Conservation (phyloP, 2,797 vertebrate species). For the Argentina silus region DNA sequence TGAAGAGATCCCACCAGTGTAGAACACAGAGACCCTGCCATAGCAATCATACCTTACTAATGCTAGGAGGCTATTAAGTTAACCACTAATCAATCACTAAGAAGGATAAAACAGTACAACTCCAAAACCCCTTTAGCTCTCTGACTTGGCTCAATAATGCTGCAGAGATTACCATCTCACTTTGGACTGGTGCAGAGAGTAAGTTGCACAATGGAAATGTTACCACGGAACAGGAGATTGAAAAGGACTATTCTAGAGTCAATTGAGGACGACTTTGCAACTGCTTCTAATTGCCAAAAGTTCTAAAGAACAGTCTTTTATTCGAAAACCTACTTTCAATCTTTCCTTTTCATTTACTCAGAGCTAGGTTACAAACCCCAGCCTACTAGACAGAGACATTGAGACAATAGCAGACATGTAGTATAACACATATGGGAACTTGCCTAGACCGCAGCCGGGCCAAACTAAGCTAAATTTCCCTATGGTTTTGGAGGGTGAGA, state of each 20-base stretch:
- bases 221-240: not conserved
- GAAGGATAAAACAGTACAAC: conserved; percentile 48
- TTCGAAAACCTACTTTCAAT: not conserved
- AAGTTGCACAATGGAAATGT: not conserved
- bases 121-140: conserved; percentile 47
- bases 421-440: not conserved
- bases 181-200: conserved; percentile 16
- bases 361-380: not conserved
- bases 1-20: conserved; percentile 53
- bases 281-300: not conserved
- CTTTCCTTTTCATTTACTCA: not conserved
- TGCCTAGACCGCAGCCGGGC: not conserved
- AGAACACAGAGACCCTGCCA: conserved; percentile 38
- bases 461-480: not conserved
- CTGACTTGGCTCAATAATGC: conserved; percentile 39
- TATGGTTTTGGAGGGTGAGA: not conserved
- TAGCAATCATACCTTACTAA: conserved; percentile 41
- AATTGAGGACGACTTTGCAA: not conserved
- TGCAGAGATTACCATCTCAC: conserved; percentile 51
- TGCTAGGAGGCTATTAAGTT: conserved; percentile 43
- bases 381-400: not conserved
- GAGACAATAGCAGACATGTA: not conserved
- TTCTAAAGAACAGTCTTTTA: not conserved
- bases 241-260: not conserved
- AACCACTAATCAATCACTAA: conserved; percentile 60